Evolutionary conservation across 92 coral and sea anemone species (phyloP).

Genomic region (Siderastrea radians): DNA sequence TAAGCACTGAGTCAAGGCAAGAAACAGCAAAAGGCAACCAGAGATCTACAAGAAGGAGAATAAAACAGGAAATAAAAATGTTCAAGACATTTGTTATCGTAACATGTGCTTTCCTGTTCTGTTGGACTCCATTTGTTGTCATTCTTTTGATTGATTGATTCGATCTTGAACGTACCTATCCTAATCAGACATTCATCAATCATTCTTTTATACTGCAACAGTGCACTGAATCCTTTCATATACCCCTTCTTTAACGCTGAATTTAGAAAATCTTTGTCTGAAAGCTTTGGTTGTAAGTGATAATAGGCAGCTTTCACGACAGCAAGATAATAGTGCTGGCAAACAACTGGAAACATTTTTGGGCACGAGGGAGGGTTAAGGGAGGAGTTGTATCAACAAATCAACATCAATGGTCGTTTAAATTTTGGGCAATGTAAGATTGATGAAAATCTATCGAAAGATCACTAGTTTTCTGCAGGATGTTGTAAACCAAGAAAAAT

Average conservation of each 20-base stretch:
- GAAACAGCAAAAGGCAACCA: neutral
- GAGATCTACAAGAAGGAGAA: neutral
- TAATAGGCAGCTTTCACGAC: neutral
- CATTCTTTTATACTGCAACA: slow-evolving; percentile 75
- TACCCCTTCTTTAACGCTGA: slow-evolving; percentile 76
- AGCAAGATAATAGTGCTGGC: too few species aligned
- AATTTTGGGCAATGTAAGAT: too few species aligned
- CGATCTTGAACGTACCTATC: slow-evolving; percentile 35
- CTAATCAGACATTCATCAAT: slow-evolving; percentile 55
- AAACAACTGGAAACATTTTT: too few species aligned
- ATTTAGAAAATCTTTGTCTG: slow-evolving; percentile 63
- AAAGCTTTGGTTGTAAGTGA: slow-evolving; percentile 24
- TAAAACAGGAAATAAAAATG: slow-evolving; percentile 71
- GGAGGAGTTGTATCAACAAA: too few species aligned
- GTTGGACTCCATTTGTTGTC: slow-evolving; percentile 84
- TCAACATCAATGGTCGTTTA: too few species aligned
- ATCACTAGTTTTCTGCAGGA: too few species aligned
- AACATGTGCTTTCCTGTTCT: slow-evolving; percentile 66
- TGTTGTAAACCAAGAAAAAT: too few species aligned
- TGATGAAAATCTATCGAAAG: too few species aligned
- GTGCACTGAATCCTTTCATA: slow-evolving; percentile 79
- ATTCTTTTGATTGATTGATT: slow-evolving; percentile 59
- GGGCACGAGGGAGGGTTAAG: too few species aligned
- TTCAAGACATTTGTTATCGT: slow-evolving; percentile 79
- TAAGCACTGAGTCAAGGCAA: neutral